Conservation (phyloP, 2,888 invertebrate species). For the Tachina fera region DNA sequence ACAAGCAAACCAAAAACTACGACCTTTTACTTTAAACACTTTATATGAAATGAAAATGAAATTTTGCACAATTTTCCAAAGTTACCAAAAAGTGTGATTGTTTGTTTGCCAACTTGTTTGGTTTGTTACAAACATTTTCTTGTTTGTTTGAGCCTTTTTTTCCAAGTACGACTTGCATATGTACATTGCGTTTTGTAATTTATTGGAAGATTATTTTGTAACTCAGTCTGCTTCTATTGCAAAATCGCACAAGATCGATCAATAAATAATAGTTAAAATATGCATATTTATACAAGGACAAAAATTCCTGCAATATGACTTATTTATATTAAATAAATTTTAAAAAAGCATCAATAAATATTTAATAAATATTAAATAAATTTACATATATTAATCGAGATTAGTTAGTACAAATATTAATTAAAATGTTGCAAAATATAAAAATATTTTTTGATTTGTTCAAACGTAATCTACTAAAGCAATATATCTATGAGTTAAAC, state of each 20-base stretch:
- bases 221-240: constrained; percentile 46
- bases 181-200: constrained; percentile 44
- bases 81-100: constrained; percentile 47
- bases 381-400: too few relatives aligned
- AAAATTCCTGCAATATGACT: too few relatives aligned
- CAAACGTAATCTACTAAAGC: too few relatives aligned
- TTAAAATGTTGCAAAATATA: too few relatives aligned
- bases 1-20: constrained; percentile 25
- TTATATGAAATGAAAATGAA: constrained; percentile 73
- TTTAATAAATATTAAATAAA: too few relatives aligned
- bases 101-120: constrained; percentile 56
- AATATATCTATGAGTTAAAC: too few relatives aligned
- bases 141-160: constrained; percentile 25
- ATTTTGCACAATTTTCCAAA: constrained; percentile 69
- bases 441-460: too few relatives aligned
- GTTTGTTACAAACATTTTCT: constrained; percentile 56
- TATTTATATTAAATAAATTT: too few relatives aligned
- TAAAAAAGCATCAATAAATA: too few relatives aligned
- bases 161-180: constrained; percentile 35
- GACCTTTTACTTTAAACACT: constrained; percentile 67
- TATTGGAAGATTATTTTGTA: constrained; percentile 36
- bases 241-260: constrained; percentile 10
- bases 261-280: too few relatives aligned
- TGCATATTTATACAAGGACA: too few relatives aligned
- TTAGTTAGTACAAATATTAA: too few relatives aligned